These are phyloP conservation scores for Epistrophella euchroma DNA, from an alignment of 2,888 invertebrate species.

Conservation along the genomic window DNA sequence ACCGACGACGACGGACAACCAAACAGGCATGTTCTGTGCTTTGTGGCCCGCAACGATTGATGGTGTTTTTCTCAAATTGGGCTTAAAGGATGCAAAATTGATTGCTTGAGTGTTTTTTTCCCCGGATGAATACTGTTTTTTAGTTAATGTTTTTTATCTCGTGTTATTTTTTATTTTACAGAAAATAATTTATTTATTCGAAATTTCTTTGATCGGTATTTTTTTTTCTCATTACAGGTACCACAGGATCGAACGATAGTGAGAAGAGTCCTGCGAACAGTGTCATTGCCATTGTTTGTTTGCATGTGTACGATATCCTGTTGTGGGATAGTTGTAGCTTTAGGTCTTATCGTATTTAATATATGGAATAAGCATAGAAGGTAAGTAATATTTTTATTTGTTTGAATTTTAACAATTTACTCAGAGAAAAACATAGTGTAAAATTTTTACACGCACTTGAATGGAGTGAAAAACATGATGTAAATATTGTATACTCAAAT, in stretches of 20 bases:
- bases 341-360: conserved; percentile 95
- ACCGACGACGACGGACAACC: background rate
- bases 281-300: conserved; percentile 95
- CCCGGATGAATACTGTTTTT: background rate
- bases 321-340: conserved; percentile 93
- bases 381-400: conserved; percentile 85
- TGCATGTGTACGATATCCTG: conserved; percentile 96
- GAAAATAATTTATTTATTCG: conserved; percentile 11
- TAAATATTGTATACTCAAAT: too few relatives aligned
- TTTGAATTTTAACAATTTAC: background rate
- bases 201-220: background rate
- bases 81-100: conserved; percentile 34
- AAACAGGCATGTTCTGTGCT: conserved; percentile 2
- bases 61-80: conserved; percentile 31
- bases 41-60: conserved; percentile 53
- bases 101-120: conserved; percentile 42
- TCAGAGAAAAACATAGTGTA: background rate
- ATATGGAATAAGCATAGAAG: conserved; percentile 95
- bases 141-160: background rate
- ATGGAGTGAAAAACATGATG: too few relatives aligned
- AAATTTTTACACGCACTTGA: background rate
- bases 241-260: conserved; percentile 98
- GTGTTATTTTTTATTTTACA: background rate
- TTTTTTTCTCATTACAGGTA: conserved; percentile 86
- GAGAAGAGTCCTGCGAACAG: conserved; percentile 91